Conservation (phyloP, 1,140 invertebrate genomes). For the Sycophaga agraensis region DNA sequence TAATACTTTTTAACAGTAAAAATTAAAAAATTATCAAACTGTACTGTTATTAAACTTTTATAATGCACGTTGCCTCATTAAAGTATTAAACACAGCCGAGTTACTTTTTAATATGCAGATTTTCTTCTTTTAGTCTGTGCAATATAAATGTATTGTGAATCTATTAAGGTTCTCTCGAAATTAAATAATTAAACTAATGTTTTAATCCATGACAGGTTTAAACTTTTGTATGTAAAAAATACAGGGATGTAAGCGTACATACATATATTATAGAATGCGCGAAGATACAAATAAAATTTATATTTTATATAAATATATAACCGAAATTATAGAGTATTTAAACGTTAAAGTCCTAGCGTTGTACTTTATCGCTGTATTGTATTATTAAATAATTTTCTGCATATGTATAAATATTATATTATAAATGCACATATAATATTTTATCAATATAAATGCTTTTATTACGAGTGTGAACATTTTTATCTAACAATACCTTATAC, state of each 20-base stretch:
- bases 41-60: no score
- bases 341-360: neutral
- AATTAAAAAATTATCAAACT: slow-evolving; percentile 10
- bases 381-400: slow-evolving; percentile 19
- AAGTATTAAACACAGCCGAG: no score
- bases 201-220: slow-evolving; percentile 16
- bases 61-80: no score
- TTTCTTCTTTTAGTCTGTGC: slow-evolving; percentile 12
- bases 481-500: neutral
- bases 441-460: slow-evolving; percentile 21
- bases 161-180: no score
- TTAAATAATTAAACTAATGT: neutral
- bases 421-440: slow-evolving; percentile 7
- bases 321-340: slow-evolving; percentile 2
- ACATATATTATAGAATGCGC: neutral
- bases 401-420: slow-evolving; percentile 8
- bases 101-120: no score
- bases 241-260: slow-evolving; percentile 9
- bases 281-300: slow-evolving; percentile 1
- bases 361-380: slow-evolving; percentile 9
- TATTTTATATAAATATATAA: slow-evolving; percentile 16
- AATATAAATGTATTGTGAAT: slow-evolving; percentile 17
- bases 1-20: no score
- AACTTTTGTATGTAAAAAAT: slow-evolving; percentile 1
- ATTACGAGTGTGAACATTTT: neutral